Conservation (phyloP, 2,888 invertebrate genomes). For the Ceratothoa steindachneri region DNA sequence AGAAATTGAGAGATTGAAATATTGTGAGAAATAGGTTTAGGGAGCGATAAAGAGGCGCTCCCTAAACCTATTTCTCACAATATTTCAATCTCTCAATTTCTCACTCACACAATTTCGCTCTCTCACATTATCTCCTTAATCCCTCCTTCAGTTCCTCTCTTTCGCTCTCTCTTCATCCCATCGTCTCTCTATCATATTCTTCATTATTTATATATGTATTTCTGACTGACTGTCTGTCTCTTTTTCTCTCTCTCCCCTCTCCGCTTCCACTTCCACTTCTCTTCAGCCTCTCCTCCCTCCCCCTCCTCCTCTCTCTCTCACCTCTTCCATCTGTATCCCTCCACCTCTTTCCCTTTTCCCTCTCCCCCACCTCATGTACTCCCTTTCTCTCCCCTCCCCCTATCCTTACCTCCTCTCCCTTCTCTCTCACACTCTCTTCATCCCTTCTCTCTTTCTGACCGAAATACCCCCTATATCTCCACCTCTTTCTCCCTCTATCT, state of each 20-base stretch:
- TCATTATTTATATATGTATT: not conserved
- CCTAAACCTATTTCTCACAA: not conserved
- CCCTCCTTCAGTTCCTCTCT: not conserved
- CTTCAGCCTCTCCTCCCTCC: not conserved
- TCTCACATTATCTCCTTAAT: not conserved
- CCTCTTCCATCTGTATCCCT: too few species aligned
- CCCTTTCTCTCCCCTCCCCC: not conserved
- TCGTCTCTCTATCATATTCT: not conserved
- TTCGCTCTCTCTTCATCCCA: not conserved
- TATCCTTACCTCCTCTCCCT: not conserved
- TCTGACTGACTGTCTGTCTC: constrained; percentile 1
- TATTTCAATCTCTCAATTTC: not conserved
- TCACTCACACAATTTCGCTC: not conserved
- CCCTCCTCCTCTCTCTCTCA: not conserved
- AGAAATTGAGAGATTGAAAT: too few species aligned
- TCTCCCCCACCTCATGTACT: too few species aligned
- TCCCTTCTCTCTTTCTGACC: too few species aligned
- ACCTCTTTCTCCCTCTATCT: too few species aligned
- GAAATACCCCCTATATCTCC: too few species aligned
- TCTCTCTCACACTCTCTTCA: too few species aligned
- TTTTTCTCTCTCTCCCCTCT: not conserved
- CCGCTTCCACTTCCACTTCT: not conserved
- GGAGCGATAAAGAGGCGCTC: not conserved
- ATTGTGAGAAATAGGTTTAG: too few species aligned
- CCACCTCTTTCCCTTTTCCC: too few species aligned